These are phyloP conservation scores for Lasioglossum malachurum DNA, from an alignment of 2,888 invertebrate genomes.

Conservation along the genomic window DNA sequence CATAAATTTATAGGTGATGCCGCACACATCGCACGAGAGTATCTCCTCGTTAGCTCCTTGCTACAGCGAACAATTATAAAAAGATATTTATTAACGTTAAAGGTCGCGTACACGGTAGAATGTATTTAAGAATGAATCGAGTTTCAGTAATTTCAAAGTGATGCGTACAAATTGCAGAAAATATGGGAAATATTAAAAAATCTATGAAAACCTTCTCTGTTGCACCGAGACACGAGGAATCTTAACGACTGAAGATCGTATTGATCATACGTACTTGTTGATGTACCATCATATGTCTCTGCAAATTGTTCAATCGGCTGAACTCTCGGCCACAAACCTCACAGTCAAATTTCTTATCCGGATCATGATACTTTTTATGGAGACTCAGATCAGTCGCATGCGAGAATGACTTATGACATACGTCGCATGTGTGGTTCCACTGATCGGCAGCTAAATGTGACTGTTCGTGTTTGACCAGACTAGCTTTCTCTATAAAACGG, in stretches of 20 bases:
- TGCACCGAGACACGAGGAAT: conserved; percentile 39
- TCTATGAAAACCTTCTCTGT: conserved; percentile 37
- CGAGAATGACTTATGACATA: conserved; percentile 87
- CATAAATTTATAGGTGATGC: conserved; percentile 86
- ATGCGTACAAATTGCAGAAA: conserved; percentile 64
- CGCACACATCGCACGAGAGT: conserved; percentile 85
- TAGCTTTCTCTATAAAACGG: conserved; percentile 84
- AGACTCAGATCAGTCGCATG: conserved; percentile 85
- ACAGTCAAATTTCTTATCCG: conserved; percentile 84
- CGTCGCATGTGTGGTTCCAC: conserved; percentile 85
- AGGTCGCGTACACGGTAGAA: not conserved
- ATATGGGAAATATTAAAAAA: conserved; percentile 59
- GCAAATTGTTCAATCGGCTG: conserved; percentile 84
- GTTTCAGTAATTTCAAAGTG: conserved; percentile 30
- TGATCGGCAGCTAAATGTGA: conserved; percentile 83
- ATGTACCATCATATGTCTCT: conserved; percentile 84
- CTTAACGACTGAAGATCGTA: conserved; percentile 56
- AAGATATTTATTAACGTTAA: not conserved
- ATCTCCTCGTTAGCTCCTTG: conserved; percentile 82
- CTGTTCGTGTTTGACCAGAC: conserved; percentile 84
- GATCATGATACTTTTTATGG: conserved; percentile 84
- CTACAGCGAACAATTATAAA: conserved; percentile 53
- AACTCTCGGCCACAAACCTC: conserved; percentile 84
- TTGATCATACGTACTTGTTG: conserved; percentile 80
- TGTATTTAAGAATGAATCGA: conserved; percentile 20